Percentiles rank a stretch among this genome's conserved stretches.
phyloP scores from a whole-genome alignment of 2,113 vertebrate species.

The Amphilophus citrinellus region DNA sequence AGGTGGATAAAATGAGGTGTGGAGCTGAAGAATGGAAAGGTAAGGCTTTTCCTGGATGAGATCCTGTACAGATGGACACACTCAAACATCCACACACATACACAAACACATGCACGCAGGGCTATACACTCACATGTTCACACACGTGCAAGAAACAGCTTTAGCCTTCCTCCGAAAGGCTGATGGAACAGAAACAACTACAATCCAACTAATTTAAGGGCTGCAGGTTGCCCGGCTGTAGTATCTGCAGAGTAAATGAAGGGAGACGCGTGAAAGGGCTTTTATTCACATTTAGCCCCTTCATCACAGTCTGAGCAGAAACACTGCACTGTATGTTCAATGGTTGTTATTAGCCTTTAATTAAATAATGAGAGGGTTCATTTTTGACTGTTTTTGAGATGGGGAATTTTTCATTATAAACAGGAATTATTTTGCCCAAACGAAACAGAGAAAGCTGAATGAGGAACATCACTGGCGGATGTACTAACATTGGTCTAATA shows the following conservation, averaged over 20 bases:
- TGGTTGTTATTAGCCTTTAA: conserved; percentile 52
- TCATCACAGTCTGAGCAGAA: conserved; percentile 10
- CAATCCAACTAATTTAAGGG: conserved; percentile 27
- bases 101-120: neutral
- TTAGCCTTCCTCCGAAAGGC: conserved; percentile 19
- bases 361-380: conserved; percentile 34
- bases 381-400: conserved; percentile 1
- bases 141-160: conserved; percentile 3
- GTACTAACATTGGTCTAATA: neutral
- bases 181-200: neutral
- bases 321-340: conserved; percentile 10
- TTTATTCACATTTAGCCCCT: conserved; percentile 25
- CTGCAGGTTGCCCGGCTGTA: conserved; percentile 25
- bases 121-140: neutral
- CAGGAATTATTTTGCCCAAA: conserved; percentile 13
- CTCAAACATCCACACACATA: neutral
- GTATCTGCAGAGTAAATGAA: conserved; percentile 44
- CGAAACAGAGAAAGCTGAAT: conserved; percentile 34
- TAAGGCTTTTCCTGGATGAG: conserved; percentile 12
- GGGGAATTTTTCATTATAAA: conserved; percentile 22
- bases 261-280: conserved; percentile 46
- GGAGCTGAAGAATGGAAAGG: neutral
- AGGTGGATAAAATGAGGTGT: neutral
- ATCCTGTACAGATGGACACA: neutral
- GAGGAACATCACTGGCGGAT: neutral